Evolutionary conservation across 2,113 vertebrate genomes (phyloP), one percentile per base, ranked within the genome.

Genomic region (Ceyx cyanopectus): DNA sequence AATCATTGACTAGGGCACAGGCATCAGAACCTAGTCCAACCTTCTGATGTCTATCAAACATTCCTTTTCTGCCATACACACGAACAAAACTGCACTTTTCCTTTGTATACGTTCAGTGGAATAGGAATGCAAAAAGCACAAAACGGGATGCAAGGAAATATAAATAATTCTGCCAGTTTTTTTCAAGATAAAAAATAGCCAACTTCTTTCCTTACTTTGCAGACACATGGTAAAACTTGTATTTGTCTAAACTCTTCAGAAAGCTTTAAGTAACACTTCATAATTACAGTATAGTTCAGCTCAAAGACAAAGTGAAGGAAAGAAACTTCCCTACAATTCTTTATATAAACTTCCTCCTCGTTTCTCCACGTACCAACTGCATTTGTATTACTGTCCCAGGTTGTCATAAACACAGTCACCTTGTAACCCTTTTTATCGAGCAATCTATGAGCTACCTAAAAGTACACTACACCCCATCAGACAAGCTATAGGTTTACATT

Each of bases 401-500:
- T 87, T 84, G 94, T 96, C 94, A 96, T 90, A 95, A 97, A 97
- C 96, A 85, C 73, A 87, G 92, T 95, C 95, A 97, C 95, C 96
- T 93, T 89, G 89, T 95, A 97, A 97, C 97, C 95, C 91, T 92
- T 95, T 97, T 97, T 97, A 98, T 98, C 97, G 97, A 97, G 90
- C 87, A 75, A 97, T 97, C 96, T 96, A 65, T 81, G 88, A 91
- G 81, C 94, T 77, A 90, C 92, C 96, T 95, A 81, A 96, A 97
- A 97, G 96, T 90, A 92, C 94, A 95, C 96, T 94, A 67, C 85
- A 91, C 94, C 88, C 93, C 96, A 96, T 91, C 96, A 92, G 92
- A 86, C 63, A 76, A 95, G 90, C 95, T 97, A 95, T 97, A 97
- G 95, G 93, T 96, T 97, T 98, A 97, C 97, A 97, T 98, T 98